phyloP scores from a whole-genome alignment of 2,888 invertebrate genomes.

The Lasioglossum malachurum region DNA sequence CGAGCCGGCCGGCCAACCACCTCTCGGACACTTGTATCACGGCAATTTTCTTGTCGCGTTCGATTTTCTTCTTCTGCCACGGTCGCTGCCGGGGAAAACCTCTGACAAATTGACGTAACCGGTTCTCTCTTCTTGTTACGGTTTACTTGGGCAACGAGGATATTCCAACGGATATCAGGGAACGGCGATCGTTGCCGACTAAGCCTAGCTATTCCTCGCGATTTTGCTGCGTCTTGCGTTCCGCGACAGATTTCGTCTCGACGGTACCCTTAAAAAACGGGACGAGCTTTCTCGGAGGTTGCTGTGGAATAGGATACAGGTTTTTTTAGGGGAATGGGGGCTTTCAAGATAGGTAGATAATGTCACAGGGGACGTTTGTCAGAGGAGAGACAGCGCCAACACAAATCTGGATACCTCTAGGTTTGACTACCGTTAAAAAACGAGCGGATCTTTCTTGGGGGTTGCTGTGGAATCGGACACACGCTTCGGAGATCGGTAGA shows the following conservation, averaged over 20 bases:
- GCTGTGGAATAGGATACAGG: neutral
- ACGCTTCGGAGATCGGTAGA: neutral
- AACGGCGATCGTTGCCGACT: neutral
- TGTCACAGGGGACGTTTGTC: neutral
- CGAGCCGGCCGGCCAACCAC: neutral
- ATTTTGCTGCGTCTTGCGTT: neutral
- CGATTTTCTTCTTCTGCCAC: constrained; percentile 5
- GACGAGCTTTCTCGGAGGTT: neutral
- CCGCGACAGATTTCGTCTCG: neutral
- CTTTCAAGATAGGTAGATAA: neutral
- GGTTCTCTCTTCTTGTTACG: constrained; percentile 5
- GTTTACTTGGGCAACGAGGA: neutral
- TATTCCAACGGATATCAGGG: neutral
- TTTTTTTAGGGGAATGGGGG: neutral
- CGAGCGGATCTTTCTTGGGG: neutral
- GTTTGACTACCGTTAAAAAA: neutral
- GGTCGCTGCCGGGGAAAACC: neutral
- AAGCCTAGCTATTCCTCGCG: neutral
- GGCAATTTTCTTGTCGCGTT: constrained; percentile 35
- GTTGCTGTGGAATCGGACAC: neutral
- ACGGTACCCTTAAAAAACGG: neutral
- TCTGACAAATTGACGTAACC: constrained; percentile 31
- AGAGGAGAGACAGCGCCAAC: neutral
- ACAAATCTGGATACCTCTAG: neutral
- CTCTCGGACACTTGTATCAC: constrained; percentile 10